phyloP scores from a whole-genome alignment of 2,113 vertebrate species.

The Petrocephalus zakoni region DNA sequence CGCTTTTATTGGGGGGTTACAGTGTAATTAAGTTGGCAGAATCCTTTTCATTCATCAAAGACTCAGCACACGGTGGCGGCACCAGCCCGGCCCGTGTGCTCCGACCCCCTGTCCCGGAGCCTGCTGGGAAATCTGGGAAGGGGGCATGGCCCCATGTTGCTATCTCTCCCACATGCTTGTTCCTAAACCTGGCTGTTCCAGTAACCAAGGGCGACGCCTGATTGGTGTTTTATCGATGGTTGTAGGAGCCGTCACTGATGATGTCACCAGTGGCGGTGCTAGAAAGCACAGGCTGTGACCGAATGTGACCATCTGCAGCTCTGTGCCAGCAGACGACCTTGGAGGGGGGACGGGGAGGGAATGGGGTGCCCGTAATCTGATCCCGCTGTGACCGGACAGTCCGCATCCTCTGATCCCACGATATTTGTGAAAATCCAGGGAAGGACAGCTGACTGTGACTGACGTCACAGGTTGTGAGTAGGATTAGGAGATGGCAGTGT shows the following conservation, averaged over 20 bases:
- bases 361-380: not conserved
- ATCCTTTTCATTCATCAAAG: constrained; percentile 87
- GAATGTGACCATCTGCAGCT: not conserved
- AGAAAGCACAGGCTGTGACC: not conserved
- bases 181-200: not conserved
- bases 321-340: not conserved
- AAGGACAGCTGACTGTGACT: not conserved
- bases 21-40: constrained; percentile 85
- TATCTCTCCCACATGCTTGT: constrained; percentile 1
- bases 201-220: not conserved
- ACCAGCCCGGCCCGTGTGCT: constrained; percentile 61
- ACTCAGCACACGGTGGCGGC: constrained; percentile 66
- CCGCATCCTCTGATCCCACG: not conserved
- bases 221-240: not conserved
- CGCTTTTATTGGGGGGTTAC: constrained; percentile 86
- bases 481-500: not conserved
- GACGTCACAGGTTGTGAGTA: not conserved
- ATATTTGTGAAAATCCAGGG: not conserved
- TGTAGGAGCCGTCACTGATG: not conserved
- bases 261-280: not conserved
- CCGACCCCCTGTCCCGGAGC: constrained; percentile 43
- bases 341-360: not conserved
- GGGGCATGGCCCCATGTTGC: not conserved
- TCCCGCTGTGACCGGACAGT: not conserved
- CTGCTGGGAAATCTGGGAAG: constrained; percentile 44